These are phyloP conservation scores for Limnephilus lunatus DNA, from an alignment of 2,888 invertebrate species.

Conservation along the genomic window DNA sequence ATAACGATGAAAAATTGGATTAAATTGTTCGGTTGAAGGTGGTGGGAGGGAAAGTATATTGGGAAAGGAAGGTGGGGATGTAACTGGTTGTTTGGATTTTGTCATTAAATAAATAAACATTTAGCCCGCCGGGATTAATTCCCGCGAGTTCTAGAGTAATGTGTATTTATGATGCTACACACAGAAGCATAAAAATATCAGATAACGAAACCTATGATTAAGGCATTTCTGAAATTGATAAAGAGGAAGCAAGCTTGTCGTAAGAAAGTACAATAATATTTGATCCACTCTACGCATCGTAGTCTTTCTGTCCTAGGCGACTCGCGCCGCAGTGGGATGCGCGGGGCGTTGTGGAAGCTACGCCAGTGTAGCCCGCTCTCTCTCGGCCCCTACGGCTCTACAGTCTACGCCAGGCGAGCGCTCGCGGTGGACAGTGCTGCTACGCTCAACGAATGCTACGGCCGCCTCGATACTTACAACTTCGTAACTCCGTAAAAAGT, in stretches of 20 bases:
- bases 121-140: too few species aligned
- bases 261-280: neutral
- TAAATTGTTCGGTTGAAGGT: too few species aligned
- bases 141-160: too few species aligned
- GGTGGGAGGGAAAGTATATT: too few species aligned
- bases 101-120: too few species aligned
- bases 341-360: neutral
- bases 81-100: too few species aligned
- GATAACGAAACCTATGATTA: neutral
- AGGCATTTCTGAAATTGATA: neutral
- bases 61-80: too few species aligned
- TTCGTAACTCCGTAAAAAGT: conserved; percentile 29
- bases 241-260: neutral
- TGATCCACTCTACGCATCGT: neutral
- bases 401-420: conserved; percentile 45
- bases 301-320: neutral
- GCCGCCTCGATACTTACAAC: neutral
- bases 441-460: neutral
- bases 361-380: neutral
- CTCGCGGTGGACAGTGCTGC: conserved; percentile 13
- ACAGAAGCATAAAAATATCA: neutral
- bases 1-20: too few species aligned
- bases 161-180: neutral
- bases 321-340: neutral
- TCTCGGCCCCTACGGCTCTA: neutral